A percentile compares a stretch with the other conserved stretches of the same genome.
phyloP scores from a whole-genome alignment of 2,797 vertebrate species.

The Octomys mimax region DNA sequence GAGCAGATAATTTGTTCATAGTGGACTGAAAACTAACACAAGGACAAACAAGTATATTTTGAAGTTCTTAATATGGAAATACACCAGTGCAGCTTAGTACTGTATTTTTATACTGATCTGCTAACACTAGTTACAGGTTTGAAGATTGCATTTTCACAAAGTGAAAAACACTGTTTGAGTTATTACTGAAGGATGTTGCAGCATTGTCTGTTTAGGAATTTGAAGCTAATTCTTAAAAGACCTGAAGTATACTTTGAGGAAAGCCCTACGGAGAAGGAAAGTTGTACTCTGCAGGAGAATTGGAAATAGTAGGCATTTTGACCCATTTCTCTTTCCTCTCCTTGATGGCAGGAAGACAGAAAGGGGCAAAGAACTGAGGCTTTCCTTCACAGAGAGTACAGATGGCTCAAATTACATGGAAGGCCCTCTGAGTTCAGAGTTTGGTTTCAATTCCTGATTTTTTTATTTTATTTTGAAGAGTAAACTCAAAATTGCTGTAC shows the following conservation, averaged over 20 bases:
- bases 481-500: no score
- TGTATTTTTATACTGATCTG: conserved; percentile 75
- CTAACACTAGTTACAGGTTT: conserved; percentile 57
- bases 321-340: conserved; percentile 37
- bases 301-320: conserved; percentile 12
- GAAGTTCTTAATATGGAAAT: conserved; percentile 88
- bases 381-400: conserved; percentile 32
- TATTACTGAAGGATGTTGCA: conserved; percentile 11
- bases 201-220: conserved; percentile 57
- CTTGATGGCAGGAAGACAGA: neutral
- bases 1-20: conserved; percentile 91
- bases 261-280: conserved; percentile 31
- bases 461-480: neutral
- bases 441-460: conserved; percentile 12
- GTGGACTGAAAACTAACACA: conserved; percentile 91
- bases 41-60: conserved; percentile 88
- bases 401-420: neutral
- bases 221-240: conserved; percentile 49
- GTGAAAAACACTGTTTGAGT: conserved; percentile 5
- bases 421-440: neutral
- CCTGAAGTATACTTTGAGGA: conserved; percentile 41
- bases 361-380: neutral
- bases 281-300: conserved; percentile 11
- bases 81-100: conserved; percentile 82
- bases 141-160: conserved; percentile 52